Percentiles rank a stretch among this genome's conserved stretches.
Conservation (phyloP, 2,797 vertebrate genomes). For the Syndactyla subalaris region DNA sequence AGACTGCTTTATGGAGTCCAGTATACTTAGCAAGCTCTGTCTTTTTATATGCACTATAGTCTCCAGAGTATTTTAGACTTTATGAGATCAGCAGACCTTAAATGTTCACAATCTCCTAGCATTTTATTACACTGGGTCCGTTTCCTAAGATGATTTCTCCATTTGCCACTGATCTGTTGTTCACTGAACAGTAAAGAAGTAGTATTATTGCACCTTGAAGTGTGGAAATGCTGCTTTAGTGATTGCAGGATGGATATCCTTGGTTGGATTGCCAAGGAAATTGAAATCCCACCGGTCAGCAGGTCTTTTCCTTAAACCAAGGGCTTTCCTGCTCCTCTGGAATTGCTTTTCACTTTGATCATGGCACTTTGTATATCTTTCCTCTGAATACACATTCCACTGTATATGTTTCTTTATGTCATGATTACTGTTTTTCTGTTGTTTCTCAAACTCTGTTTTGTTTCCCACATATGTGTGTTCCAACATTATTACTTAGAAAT, state of each 20-base stretch:
- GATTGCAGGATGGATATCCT: slow-evolving; percentile 3
- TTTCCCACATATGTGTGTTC: background rate
- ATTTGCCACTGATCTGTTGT: slow-evolving; percentile 24
- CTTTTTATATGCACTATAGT: background rate
- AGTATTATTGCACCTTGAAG: slow-evolving; percentile 11
- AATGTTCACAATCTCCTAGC: background rate
- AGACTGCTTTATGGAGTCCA: background rate
- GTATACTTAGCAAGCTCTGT: background rate
- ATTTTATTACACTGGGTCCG: background rate
- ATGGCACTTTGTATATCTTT: background rate
- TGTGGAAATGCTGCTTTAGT: slow-evolving; percentile 19
- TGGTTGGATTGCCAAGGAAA: slow-evolving; percentile 55
- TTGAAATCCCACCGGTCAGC: slow-evolving; percentile 45
- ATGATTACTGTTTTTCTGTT: background rate
- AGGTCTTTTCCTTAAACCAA: slow-evolving; percentile 17
- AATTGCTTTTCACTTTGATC: slow-evolving; percentile 38
- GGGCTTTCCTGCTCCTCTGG: background rate
- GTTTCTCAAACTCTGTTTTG: background rate
- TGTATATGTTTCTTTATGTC: background rate
- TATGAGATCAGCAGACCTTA: slow-evolving; percentile 3
- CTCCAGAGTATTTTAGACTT: background rate
- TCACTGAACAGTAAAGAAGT: slow-evolving; percentile 21
- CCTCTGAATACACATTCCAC: background rate
- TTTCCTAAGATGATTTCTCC: slow-evolving; percentile 19
- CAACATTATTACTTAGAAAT: background rate